Evolutionary conservation across 2,797 vertebrate species (phyloP).

Genomic region (Betta splendens): DNA sequence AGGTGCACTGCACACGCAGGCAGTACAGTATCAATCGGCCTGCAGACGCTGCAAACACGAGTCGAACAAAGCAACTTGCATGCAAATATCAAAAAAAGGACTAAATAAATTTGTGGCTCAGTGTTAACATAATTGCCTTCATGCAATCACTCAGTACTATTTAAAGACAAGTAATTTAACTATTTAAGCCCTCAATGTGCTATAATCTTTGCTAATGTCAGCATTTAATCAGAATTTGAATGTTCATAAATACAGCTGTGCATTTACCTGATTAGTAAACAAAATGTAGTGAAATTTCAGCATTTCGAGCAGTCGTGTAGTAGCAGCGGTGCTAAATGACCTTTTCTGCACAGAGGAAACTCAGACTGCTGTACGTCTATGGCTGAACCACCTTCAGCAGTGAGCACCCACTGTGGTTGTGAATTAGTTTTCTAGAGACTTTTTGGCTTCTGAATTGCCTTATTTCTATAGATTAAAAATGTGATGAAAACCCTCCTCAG

Average conservation of each 20-base stretch:
- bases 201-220: slow-evolving; percentile 12
- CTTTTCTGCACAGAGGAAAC: no score
- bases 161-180: not conserved
- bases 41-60: not conserved
- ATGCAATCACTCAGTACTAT: not conserved
- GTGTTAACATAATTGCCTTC: not conserved
- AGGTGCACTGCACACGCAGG: slow-evolving; percentile 15
- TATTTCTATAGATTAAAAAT: no score
- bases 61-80: not conserved
- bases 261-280: not conserved
- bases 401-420: no score
- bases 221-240: not conserved
- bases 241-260: not conserved
- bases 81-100: slow-evolving; percentile 3
- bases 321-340: no score
- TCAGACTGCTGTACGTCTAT: no score
- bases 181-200: slow-evolving; percentile 11
- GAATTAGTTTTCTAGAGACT: no score
- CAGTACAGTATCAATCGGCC: slow-evolving; percentile 5
- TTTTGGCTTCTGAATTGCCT: no score
- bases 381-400: no score
- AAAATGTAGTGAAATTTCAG: no score
- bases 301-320: no score
- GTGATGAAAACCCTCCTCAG: no score
- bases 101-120: not conserved